phyloP scores from a whole-genome alignment of 1,140 invertebrate genomes.

The Littorina saxatilis region DNA sequence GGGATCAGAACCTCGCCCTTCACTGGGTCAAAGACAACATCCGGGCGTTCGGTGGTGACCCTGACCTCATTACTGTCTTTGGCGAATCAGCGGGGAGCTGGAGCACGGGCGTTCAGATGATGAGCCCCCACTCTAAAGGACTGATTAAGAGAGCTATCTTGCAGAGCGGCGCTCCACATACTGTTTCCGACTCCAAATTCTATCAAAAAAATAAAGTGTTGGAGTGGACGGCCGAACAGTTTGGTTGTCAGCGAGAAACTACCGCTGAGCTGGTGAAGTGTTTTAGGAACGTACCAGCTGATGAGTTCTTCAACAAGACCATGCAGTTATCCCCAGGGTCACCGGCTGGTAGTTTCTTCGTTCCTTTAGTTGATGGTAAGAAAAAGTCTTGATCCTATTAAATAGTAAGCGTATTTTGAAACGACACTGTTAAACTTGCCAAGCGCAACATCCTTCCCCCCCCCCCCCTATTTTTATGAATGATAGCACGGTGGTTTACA shows the following conservation, averaged over 20 bases:
- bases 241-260: neutral
- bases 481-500: too few relatives aligned
- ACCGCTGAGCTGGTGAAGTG: neutral
- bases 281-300: neutral
- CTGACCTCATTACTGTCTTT: conserved; percentile 82
- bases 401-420: too few relatives aligned
- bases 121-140: conserved; percentile 53
- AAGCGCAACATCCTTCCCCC: too few relatives aligned
- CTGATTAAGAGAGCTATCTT: conserved; percentile 19
- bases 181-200: too few relatives aligned
- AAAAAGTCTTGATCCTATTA: neutral
- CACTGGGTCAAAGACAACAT: conserved; percentile 76
- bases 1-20: conserved; percentile 70
- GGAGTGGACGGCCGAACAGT: neutral
- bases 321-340: neutral
- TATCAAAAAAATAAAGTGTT: neutral
- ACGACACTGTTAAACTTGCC: too few relatives aligned
- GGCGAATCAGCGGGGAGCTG: conserved; percentile 80
- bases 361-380: conserved; percentile 13
- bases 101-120: conserved; percentile 43
- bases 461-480: too few relatives aligned
- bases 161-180: conserved; percentile 20
- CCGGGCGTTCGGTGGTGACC: conserved; percentile 79
- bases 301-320: neutral
- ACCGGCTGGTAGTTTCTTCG: neutral